Evolutionary conservation across 2,113 vertebrate species (phyloP), one percentile per base, ranked within the genome.

Genomic region (Corythornis vintsioides): DNA sequence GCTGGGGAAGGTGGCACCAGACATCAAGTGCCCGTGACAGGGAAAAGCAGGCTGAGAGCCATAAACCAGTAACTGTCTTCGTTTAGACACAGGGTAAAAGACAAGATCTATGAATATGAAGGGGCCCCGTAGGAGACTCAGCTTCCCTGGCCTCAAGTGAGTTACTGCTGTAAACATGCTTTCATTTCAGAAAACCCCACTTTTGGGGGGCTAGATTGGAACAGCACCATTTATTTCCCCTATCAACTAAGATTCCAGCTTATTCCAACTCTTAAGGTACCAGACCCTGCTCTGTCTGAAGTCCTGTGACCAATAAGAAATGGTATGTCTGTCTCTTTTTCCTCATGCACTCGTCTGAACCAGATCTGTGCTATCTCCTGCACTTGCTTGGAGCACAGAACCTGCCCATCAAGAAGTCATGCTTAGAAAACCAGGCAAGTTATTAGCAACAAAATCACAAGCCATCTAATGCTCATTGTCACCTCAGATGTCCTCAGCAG

Each of bases 21-120:
- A 28, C n/a, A 33, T 3, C 0, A 1, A 45, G 38, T 13, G 64
- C 31, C 73, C 9, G 0, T 2, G 13, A 29, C 21, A 60, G 45
- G 28, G 26, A 67, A 45, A 9, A 64, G 35, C 1, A 4, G 42
- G 16, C 76, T 25, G 22, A 40, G 55, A 48, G 40, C 40, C 56
- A 13, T 11, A 48, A 13, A 29, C 45, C 48, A 45, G 67, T 15
- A 40, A 35, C 1, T 35, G 5, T 50, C n/a, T 59, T 65, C 59
- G 20, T 19, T 33, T 17, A 35, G 8, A 76, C 24, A 15, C 11
- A 13, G 19, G 15, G 47, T 31, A 35, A 56, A 70, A 85, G n/a
- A 33, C 38, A 38, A 38, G 40, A 52, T 26, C 38, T 55, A 70
- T 5, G 3, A 52, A 48, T 19, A 33, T 0, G 4, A 66, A 3